These are phyloP conservation scores for Monopis laevigella DNA, from an alignment of 2,888 invertebrate genomes.

Conservation along the genomic window DNA sequence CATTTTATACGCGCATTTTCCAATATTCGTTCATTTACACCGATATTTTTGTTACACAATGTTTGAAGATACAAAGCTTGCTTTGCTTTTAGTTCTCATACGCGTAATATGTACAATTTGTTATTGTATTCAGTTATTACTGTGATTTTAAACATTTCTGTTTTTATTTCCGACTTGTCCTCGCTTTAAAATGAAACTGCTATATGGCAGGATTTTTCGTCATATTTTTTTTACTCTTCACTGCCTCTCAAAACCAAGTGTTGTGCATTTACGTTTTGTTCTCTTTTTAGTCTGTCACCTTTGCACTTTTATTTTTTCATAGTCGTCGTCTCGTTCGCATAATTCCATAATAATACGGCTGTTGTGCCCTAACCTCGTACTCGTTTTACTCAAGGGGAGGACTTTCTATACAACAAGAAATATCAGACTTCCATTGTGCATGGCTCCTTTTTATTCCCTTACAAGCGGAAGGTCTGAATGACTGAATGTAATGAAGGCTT, in stretches of 20 bases:
- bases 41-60: too few species aligned
- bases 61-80: too few species aligned
- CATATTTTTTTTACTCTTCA: not conserved
- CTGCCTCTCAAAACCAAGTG: slow-evolving; percentile 1
- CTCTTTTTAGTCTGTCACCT: slow-evolving; percentile 8
- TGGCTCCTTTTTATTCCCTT: slow-evolving; percentile 46
- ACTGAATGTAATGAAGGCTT: slow-evolving; percentile 52
- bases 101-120: too few species aligned
- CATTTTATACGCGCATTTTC: slow-evolving; percentile 6
- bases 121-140: too few species aligned
- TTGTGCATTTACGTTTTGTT: slow-evolving; percentile 6
- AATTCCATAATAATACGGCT: slow-evolving; percentile 51
- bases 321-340: slow-evolving; percentile 48
- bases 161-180: not conserved
- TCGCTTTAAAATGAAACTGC: slow-evolving; percentile 3
- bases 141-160: too few species aligned
- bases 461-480: slow-evolving; percentile 52
- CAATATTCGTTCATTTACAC: too few species aligned
- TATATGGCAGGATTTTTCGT: not conserved
- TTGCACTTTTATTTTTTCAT: slow-evolving; percentile 39
- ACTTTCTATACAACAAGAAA: slow-evolving; percentile 47
- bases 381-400: slow-evolving; percentile 31
- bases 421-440: slow-evolving; percentile 53
- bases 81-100: too few species aligned
- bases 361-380: slow-evolving; percentile 39